Percentiles rank a stretch among this genome's conserved stretches.
Conservation (phyloP, 2,113 vertebrate genomes). For the Galbula dea region DNA sequence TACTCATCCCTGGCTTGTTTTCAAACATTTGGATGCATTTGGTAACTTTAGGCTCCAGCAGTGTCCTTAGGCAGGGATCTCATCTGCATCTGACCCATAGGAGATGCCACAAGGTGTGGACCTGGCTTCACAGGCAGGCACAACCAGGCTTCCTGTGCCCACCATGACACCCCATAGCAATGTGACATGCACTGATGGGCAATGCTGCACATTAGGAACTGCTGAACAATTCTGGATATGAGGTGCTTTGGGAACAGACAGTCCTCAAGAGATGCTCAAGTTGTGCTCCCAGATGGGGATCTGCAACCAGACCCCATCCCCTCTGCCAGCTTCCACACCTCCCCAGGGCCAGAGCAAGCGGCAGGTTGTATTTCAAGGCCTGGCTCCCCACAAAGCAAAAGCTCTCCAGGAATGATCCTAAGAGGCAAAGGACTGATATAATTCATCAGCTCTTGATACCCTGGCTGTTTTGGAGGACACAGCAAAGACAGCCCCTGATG, state of each 20-base stretch:
- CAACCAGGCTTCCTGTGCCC: background rate
- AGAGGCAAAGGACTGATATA: background rate
- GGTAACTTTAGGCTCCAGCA: background rate
- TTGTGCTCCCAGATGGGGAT: background rate
- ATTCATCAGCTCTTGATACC: background rate
- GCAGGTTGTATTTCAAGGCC: background rate
- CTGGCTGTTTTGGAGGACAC: background rate
- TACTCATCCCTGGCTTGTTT: background rate
- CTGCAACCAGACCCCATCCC: background rate
- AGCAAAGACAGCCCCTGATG: background rate
- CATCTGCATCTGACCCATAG: background rate
- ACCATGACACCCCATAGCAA: background rate
- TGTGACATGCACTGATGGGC: fast-evolving
- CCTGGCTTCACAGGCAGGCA: background rate
- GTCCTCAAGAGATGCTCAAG: background rate
- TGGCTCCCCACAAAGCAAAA: background rate
- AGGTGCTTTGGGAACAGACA: background rate
- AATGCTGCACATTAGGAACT: background rate
- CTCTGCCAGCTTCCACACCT: background rate
- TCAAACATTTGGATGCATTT: background rate
- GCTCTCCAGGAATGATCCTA: background rate
- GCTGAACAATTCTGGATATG: background rate
- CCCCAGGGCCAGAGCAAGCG: background rate
- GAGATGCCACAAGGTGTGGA: background rate
- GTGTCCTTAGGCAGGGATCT: background rate